These are phyloP conservation scores for Nasua narica DNA, from an alignment of 2,797 vertebrate species.

Conservation along the genomic window DNA sequence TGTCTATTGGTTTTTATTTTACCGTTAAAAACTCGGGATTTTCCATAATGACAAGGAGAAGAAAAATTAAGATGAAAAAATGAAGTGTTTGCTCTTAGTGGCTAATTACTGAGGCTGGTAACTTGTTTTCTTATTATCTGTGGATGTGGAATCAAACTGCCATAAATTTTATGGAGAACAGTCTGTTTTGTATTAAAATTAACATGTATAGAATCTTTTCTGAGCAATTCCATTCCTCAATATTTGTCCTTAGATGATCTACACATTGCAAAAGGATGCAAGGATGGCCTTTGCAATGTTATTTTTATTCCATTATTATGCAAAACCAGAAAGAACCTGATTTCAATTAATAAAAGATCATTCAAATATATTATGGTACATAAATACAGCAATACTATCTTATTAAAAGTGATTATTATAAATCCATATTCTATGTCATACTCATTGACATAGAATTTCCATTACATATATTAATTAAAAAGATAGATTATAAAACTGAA, in stretches of 20 bases:
- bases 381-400: not conserved
- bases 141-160: not conserved
- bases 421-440: not conserved
- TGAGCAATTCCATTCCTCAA: not conserved
- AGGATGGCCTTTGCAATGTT: not conserved
- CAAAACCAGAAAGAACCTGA: not conserved
- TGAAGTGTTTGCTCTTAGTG: not conserved
- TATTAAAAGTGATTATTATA: not conserved
- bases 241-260: not conserved
- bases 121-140: not conserved
- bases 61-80: not conserved
- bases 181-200: not conserved
- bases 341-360: not conserved
- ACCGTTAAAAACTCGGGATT: not conserved
- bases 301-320: not conserved
- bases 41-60: not conserved
- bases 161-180: not conserved
- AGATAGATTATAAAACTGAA: not conserved
- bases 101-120: not conserved
- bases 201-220: not conserved
- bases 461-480: not conserved
- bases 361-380: not conserved
- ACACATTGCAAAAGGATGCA: not conserved
- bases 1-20: not conserved
- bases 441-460: not conserved